These are phyloP conservation scores for Periophthalmus modestus DNA, from an alignment of 2,113 vertebrate genomes.

Conservation along the genomic window DNA sequence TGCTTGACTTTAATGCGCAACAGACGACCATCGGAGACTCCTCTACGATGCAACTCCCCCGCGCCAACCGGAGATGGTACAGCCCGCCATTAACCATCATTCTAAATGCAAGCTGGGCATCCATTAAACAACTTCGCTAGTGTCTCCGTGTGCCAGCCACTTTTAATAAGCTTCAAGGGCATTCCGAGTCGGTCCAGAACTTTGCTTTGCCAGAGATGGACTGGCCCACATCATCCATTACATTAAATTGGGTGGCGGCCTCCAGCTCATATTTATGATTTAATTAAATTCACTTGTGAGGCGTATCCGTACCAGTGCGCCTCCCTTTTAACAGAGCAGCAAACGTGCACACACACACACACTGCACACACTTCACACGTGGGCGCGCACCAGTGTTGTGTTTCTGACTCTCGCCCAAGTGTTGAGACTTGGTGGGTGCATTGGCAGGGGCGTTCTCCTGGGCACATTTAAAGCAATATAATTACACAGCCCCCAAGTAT, in stretches of 20 bases:
- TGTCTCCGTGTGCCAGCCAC: constrained; percentile 75
- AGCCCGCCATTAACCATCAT: constrained; percentile 73
- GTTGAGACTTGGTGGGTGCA: constrained; percentile 73
- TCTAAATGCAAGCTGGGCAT: constrained; percentile 76
- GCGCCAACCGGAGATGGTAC: constrained; percentile 57
- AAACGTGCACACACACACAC: constrained; percentile 36
- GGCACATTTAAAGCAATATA: constrained; percentile 79
- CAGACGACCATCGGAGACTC: constrained; percentile 25
- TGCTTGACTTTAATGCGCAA: constrained; percentile 20
- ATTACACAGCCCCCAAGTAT: constrained; percentile 75
- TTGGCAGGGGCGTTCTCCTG: constrained; percentile 72
- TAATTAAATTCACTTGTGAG: constrained; percentile 83
- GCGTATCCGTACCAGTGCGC: constrained; percentile 76
- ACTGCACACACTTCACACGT: constrained; percentile 36
- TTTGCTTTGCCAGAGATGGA: constrained; percentile 78
- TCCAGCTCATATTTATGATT: constrained; percentile 84
- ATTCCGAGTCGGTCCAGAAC: constrained; percentile 78
- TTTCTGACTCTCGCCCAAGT: constrained; percentile 74
- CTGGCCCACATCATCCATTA: constrained; percentile 83
- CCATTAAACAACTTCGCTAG: constrained; percentile 77
- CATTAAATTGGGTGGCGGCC: constrained; percentile 83
- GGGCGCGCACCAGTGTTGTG: constrained; percentile 44
- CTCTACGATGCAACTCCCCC: constrained; percentile 45
- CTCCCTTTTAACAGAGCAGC: constrained; percentile 72
- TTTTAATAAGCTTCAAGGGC: constrained; percentile 85